A percentile compares a stretch with the other conserved stretches of the same genome.
Conservation (phyloP, 2,797 vertebrate genomes). For the Eospalax fontanierii region DNA sequence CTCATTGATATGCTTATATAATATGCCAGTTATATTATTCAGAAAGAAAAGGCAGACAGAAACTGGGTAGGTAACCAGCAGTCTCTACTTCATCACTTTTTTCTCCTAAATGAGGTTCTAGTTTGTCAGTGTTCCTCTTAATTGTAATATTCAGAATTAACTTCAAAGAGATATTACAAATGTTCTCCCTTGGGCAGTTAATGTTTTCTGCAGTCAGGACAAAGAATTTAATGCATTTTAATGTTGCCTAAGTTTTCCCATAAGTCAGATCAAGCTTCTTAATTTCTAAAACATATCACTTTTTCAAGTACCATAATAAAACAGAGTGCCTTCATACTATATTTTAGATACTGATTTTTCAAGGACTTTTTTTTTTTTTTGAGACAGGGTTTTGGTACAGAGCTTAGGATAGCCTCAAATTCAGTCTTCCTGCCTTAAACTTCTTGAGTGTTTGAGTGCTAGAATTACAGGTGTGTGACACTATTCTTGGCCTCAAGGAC, state of each 20-base stretch:
- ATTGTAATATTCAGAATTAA: conserved; percentile 43
- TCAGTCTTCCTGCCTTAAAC: background rate
- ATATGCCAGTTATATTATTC: background rate
- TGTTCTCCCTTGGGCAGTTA: background rate
- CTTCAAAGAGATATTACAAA: background rate
- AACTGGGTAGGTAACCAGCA: background rate
- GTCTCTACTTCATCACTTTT: background rate
- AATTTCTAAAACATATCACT: conserved; percentile 9
- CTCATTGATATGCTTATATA: background rate
- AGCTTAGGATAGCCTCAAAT: background rate
- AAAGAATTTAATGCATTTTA: conserved; percentile 35
- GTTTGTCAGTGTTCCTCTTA: conserved; percentile 36
- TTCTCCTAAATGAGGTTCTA: conserved; percentile 32
- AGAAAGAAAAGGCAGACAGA: conserved; percentile 30
- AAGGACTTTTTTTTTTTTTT: background rate
- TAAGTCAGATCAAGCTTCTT: conserved; percentile 25
- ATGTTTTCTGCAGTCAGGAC: background rate
- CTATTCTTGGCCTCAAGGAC: background rate
- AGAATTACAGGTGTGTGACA: background rate
- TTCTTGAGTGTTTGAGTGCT: background rate
- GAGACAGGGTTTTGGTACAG: too few relatives aligned
- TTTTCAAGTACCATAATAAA: conserved; percentile 31
- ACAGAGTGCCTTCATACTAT: background rate
- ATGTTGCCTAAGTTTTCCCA: conserved; percentile 20
- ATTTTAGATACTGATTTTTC: conserved; percentile 34